Percentiles rank a stretch among this genome's conserved stretches.
phyloP scores from a whole-genome alignment of 2,797 vertebrate species.

The Adrianichthys oophorus region DNA sequence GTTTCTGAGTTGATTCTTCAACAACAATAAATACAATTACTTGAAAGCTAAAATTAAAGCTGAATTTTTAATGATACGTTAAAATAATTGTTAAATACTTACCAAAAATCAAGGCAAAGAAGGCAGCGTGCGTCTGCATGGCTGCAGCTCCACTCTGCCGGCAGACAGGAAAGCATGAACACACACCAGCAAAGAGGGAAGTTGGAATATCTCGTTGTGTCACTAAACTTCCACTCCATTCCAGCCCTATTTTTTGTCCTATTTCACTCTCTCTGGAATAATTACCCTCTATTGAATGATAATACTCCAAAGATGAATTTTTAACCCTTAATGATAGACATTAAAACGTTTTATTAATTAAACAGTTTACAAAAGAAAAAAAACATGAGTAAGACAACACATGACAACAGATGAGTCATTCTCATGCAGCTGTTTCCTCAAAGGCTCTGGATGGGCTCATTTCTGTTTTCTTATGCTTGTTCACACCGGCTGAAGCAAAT shows the following conservation, averaged over 20 bases:
- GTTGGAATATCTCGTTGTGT: constrained; percentile 40
- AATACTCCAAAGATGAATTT: too few relatives aligned
- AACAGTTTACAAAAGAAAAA: constrained; percentile 23
- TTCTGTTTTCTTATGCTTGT: constrained; percentile 18
- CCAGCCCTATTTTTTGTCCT: too few relatives aligned
- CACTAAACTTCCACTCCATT: not conserved
- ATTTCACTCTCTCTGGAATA: too few relatives aligned
- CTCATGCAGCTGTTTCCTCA: constrained; percentile 65
- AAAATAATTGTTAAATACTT: constrained; percentile 39
- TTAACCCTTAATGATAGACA: too few relatives aligned
- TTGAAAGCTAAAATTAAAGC: not conserved
- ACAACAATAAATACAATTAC: not conserved
- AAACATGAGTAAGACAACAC: constrained; percentile 61
- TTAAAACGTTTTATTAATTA: not conserved
- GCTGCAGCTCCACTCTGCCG: constrained; percentile 43
- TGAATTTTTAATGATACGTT: not conserved
- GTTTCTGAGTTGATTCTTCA: too few relatives aligned
- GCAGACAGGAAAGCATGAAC: constrained; percentile 39
- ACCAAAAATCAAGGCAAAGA: constrained; percentile 62
- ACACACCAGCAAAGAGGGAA: constrained; percentile 43
- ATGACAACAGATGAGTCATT: constrained; percentile 66
- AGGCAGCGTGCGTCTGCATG: constrained; percentile 58
- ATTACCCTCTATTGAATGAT: too few relatives aligned
- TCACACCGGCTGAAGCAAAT: not conserved
- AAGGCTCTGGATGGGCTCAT: constrained; percentile 27